Conservation (phyloP, 2,888 invertebrate species). For the Toxonevra muliebris region DNA sequence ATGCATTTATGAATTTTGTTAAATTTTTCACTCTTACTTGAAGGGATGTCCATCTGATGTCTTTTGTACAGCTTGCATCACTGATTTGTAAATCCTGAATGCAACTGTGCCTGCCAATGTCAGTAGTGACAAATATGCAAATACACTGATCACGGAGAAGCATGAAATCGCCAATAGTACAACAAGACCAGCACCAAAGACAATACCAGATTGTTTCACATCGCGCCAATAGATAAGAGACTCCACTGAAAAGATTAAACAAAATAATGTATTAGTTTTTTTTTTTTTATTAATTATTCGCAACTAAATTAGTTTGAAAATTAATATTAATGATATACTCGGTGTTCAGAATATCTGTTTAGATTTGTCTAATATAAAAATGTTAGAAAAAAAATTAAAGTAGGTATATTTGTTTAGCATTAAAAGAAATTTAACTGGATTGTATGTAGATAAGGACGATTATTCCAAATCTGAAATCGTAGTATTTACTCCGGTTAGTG, state of each 20-base stretch:
- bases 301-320: too few relatives aligned
- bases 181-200: slow-evolving; percentile 89
- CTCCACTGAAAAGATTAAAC: slow-evolving; percentile 76
- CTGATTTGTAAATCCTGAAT: slow-evolving; percentile 96
- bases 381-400: too few relatives aligned
- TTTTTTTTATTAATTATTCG: not conserved
- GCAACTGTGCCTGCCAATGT: slow-evolving; percentile 86
- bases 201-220: slow-evolving; percentile 92
- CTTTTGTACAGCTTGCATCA: slow-evolving; percentile 95
- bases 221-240: slow-evolving; percentile 98
- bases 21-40: slow-evolving; percentile 75
- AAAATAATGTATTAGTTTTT: slow-evolving; percentile 24
- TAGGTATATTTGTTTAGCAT: too few relatives aligned
- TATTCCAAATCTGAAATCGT: too few relatives aligned
- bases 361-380: too few relatives aligned
- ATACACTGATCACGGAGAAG: slow-evolving; percentile 94
- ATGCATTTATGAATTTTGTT: not conserved
- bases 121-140: slow-evolving; percentile 90
- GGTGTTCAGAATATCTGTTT: too few relatives aligned
- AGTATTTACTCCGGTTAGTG: too few relatives aligned
- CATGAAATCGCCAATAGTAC: slow-evolving; percentile 92
- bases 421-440: too few relatives aligned
- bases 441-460: too few relatives aligned
- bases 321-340: too few relatives aligned
- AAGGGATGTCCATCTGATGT: slow-evolving; percentile 97